phyloP scores from a whole-genome alignment of 2,888 invertebrate species.

The Pilophorus perplexus region DNA sequence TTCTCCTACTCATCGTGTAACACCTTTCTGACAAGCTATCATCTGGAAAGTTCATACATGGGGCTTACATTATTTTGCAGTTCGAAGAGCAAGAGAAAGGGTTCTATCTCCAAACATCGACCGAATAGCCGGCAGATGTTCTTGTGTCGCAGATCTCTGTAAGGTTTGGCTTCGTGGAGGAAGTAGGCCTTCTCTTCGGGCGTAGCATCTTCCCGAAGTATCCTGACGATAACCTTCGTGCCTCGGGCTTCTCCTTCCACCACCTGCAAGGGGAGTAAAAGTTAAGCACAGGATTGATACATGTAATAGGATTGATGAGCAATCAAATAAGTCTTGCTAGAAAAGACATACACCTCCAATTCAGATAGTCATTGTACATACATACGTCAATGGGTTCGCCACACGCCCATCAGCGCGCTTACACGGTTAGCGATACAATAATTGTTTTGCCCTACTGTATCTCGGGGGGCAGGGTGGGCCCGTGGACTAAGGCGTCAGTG shows the following conservation, averaged over 20 bases:
- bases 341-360: too few relatives aligned
- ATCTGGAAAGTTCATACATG: too few relatives aligned
- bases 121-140: slow-evolving; percentile 71
- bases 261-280: slow-evolving; percentile 56
- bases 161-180: slow-evolving; percentile 71
- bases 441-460: too few relatives aligned
- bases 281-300: too few relatives aligned
- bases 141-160: slow-evolving; percentile 68
- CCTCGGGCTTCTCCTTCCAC: slow-evolving; percentile 72
- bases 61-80: slow-evolving; percentile 65
- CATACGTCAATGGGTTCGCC: too few relatives aligned
- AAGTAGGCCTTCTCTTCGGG: slow-evolving; percentile 74
- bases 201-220: slow-evolving; percentile 73
- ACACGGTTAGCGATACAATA: too few relatives aligned
- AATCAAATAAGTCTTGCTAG: neutral
- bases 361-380: too few relatives aligned
- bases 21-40: neutral
- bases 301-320: neutral
- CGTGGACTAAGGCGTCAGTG: too few relatives aligned
- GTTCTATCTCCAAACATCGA: slow-evolving; percentile 73
- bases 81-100: slow-evolving; percentile 75
- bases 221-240: slow-evolving; percentile 70
- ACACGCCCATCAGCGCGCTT: too few relatives aligned
- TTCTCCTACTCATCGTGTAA: too few relatives aligned
- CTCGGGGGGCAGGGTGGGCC: too few relatives aligned